These are phyloP conservation scores for Atethmia centrago DNA, from an alignment of 2,888 invertebrate genomes.

Conservation along the genomic window DNA sequence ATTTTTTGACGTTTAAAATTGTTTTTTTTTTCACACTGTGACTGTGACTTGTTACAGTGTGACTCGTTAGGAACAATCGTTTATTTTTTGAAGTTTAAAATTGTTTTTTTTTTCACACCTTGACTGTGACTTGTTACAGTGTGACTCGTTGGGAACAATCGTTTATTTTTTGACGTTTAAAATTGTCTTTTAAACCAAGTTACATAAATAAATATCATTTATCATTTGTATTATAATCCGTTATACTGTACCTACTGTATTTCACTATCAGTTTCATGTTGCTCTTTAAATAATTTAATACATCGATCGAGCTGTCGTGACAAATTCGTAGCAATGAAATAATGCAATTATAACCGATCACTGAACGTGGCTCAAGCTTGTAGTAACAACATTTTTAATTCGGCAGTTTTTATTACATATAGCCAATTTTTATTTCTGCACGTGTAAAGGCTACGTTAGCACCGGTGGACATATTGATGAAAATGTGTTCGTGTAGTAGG, in stretches of 20 bases:
- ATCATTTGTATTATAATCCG: background rate
- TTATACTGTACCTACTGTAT: slow-evolving; percentile 8
- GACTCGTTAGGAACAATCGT: too few species aligned
- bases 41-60: too few species aligned
- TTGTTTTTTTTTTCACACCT: too few species aligned
- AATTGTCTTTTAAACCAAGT: background rate
- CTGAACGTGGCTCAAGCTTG: background rate
- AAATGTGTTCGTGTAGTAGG: background rate
- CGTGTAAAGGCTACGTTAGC: slow-evolving; percentile 13
- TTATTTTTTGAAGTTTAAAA: too few species aligned
- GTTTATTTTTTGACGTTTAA: background rate
- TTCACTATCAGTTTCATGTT: background rate
- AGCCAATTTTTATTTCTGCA: slow-evolving; percentile 4
- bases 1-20: too few species aligned
- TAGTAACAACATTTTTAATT: slow-evolving; percentile 9
- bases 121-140: too few species aligned
- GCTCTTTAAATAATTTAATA: slow-evolving; percentile 2
- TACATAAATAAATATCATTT: background rate
- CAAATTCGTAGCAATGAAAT: background rate
- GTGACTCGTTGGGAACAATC: too few species aligned
- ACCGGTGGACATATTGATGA: background rate
- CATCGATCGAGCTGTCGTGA: slow-evolving; percentile 13
- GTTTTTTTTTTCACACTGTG: too few species aligned
- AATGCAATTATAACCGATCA: slow-evolving; percentile 12
- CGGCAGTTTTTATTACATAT: slow-evolving; percentile 3